phyloP scores from a whole-genome alignment of 2,113 vertebrate genomes.

The Corydoras sp. region DNA sequence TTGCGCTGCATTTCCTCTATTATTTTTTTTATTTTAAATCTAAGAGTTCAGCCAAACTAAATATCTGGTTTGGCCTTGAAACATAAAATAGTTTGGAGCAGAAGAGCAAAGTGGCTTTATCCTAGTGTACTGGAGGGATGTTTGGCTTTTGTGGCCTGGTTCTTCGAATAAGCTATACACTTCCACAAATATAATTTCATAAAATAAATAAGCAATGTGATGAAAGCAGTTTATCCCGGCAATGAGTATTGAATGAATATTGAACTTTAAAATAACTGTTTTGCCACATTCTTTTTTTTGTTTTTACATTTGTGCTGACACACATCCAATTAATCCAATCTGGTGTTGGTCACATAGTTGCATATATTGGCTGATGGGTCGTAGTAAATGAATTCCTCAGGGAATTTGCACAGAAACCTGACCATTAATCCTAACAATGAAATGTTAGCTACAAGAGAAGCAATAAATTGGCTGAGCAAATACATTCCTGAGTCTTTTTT shows the following conservation, averaged over 20 bases:
- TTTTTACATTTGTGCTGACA: too few species aligned
- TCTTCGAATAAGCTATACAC: background rate
- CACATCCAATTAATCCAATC: too few species aligned
- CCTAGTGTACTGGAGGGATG: slow-evolving; percentile 49
- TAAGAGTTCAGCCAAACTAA: slow-evolving; percentile 52
- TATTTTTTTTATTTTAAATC: slow-evolving; percentile 26
- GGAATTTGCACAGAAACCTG: background rate
- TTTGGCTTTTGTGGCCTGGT: slow-evolving; percentile 42
- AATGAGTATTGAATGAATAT: too few species aligned
- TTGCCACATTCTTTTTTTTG: too few species aligned
- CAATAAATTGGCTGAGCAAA: background rate
- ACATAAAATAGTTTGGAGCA: slow-evolving; percentile 43
- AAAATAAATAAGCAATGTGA: too few species aligned
- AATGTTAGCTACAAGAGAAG: background rate
- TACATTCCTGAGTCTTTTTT: background rate
- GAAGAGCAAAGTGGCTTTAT: slow-evolving; percentile 46
- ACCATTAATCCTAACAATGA: background rate
- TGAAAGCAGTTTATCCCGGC: too few species aligned
- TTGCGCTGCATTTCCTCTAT: slow-evolving; percentile 38
- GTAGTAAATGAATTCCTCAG: background rate
- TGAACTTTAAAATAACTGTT: too few species aligned
- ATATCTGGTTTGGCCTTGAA: slow-evolving; percentile 54
- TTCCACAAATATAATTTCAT: too few species aligned
- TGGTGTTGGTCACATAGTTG: too few species aligned
- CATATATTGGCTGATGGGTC: too few species aligned